Evolutionary conservation across 2,888 invertebrate genomes (phyloP), one percentile per base, ranked within the genome.

Genomic region (Drymonia ruficornis): DNA sequence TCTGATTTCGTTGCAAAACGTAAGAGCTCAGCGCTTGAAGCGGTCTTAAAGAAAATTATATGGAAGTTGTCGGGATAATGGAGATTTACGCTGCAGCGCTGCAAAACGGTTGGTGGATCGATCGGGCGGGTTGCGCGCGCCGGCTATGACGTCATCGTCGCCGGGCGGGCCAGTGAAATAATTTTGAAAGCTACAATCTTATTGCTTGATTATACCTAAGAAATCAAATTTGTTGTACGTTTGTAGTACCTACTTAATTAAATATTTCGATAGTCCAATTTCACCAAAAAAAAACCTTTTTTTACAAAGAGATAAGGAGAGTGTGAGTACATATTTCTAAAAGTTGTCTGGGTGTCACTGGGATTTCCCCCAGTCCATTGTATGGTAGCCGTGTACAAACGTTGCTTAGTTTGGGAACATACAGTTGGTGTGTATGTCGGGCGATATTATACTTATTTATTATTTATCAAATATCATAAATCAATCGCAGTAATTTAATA

Each of bases 121-220:
- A 91, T 91, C 81, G 70, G 74, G 59, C 50, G 63, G 55, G 58
- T 54, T 90, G 91, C 91, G 91, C 91, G 91, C 91, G 91, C 90
- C 78, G 70, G 53, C 48, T 50, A 70, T 91, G 91, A 91, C 91
- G 91, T 91, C 91, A 91, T 75, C 76, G 80, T 74, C 80, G 81
- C 78, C 84, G 82, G 81, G 83, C 82, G 80, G 84, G 80, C 84
- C 82, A 71, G 74, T 70, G 61, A 77, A 78, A 76, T 76, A 67
- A 76, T 80, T 84, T 80, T 80, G 73, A 81, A 83, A 74, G 70
- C 72, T 75, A 75, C 68, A 66, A 66, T 66, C 61, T 62, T 62
- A 68, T 63, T 71, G 59, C 61, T 61, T 59, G 56, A 70, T 65
- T 67, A 70, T 53, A 65, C 61, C 56, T 1, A n/a, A 11, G 15